These are phyloP conservation scores for Acanthurus leucopareius DNA, from an alignment of 2,797 vertebrate genomes.

Conservation along the genomic window DNA sequence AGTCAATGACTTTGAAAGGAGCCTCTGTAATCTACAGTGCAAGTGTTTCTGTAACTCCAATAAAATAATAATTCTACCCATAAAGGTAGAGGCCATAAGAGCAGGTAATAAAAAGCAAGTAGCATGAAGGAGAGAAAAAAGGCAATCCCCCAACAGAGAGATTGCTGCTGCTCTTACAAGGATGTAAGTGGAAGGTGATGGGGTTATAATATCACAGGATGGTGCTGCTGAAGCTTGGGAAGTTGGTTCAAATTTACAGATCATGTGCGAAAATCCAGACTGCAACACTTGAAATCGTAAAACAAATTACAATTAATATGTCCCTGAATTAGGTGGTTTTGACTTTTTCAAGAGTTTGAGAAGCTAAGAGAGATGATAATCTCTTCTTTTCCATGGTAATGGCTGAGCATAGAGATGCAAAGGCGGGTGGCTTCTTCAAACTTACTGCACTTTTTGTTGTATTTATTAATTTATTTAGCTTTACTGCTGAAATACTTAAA, in stretches of 20 bases:
- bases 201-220: constrained; percentile 16
- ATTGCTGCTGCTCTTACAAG: constrained; percentile 2
- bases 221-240: constrained; percentile 11
- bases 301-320: not conserved
- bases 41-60: constrained; percentile 36
- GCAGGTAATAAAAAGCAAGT: constrained; percentile 31
- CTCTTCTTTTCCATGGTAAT: no score
- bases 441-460: no score
- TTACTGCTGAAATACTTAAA: no score
- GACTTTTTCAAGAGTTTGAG: constrained; percentile 6
- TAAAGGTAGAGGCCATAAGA: constrained; percentile 25
- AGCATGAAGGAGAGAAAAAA: constrained; percentile 32
- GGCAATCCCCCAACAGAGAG: constrained; percentile 15
- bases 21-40: not conserved
- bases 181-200: constrained; percentile 1
- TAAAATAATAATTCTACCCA: constrained; percentile 33
- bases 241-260: constrained; percentile 17
- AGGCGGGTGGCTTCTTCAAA: no score
- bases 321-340: constrained; percentile 9
- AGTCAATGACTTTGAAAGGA: not conserved
- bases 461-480: no score
- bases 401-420: no score
- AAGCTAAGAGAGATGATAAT: not conserved
- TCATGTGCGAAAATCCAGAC: not conserved
- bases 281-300: not conserved